Base-by-base conservation (phyloP, 2,888 invertebrate genomes). In the Torymus aiolomorphi region DNA sequence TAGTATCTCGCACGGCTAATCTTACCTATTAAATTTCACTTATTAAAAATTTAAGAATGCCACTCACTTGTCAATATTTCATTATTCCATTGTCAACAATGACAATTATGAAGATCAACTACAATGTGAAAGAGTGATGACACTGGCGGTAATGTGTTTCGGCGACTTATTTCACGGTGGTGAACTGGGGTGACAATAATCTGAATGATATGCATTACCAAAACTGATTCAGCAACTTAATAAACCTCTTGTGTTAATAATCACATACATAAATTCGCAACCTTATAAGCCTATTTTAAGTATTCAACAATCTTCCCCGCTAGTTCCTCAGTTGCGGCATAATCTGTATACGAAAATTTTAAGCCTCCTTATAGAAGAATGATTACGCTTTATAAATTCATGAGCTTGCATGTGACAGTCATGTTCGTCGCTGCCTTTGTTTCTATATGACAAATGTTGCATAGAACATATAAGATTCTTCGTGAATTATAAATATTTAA, bases 211-310 rank as follows among this genome's bases (percentile, higher is more conserved):
- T 24, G 56, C n/a, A 63, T 63, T 16, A 31, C 54, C 63, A 31
- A 56, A 63, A 18, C 52, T 54, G 73, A 63, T 63, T 73, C 14
- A 56, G 42, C 1, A 42, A 31, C 18, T 63, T 73, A 31, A 75
- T 75, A 66, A 49, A 54, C 52, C 12, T 31, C 31, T 52, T 74
- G 31, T 49, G n/a, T 54, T 61, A 42, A 76, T 67, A 31, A 75
- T 67, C 42, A 20, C 59, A 57, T 24, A 14, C 67, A 76, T 76
- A 76, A 76, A 76, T 76, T 76, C 49, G 54, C 56, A 59, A 56
- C 42, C 54, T 63, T 57, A 18, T 63, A 73, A 56, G 42, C 63
- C 54, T 56, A 73, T 42, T 24, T 62, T 73, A 73, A 73, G 56
- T 63, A 73, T 63, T 73, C 54, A 63, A 71, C 31, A 63, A 73